Evolutionary conservation across 2,888 invertebrate species (phyloP).

Genomic region (Ochropleura plecta): DNA sequence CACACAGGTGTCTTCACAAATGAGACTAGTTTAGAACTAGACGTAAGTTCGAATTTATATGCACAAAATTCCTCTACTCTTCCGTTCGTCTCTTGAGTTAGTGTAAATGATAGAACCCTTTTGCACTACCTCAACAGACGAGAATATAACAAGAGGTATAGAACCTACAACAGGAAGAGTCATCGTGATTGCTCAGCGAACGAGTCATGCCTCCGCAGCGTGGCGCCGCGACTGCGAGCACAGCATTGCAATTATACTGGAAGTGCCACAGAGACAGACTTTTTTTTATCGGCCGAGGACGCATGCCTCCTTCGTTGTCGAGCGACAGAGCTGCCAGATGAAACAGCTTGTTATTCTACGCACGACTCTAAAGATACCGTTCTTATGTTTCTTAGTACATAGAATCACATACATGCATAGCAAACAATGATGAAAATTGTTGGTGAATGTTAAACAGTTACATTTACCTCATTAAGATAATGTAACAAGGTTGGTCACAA

Average conservation of each 20-base stretch:
- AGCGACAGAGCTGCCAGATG: slow-evolving; percentile 58
- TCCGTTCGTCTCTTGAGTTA: slow-evolving; percentile 1
- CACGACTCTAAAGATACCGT: slow-evolving; percentile 59
- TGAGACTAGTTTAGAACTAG: neutral
- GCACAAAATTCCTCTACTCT: neutral
- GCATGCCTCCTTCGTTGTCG: slow-evolving; percentile 48
- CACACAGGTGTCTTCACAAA: neutral
- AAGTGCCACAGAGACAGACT: slow-evolving; percentile 60
- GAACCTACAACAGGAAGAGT: slow-evolving; percentile 64
- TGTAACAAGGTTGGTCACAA: slow-evolving; percentile 28
- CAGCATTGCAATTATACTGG: slow-evolving; percentile 75
- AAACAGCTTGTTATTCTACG: slow-evolving; percentile 66
- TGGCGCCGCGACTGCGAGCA: slow-evolving; percentile 71
- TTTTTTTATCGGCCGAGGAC: slow-evolving; percentile 64
- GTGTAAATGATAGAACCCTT: slow-evolving; percentile 26
- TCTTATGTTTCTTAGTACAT: slow-evolving; percentile 55
- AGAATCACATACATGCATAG: slow-evolving; percentile 34
- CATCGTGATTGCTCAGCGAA: slow-evolving; percentile 69
- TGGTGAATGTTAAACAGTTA: slow-evolving; percentile 26
- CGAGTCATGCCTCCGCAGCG: slow-evolving; percentile 69
- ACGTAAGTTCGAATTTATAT: neutral
- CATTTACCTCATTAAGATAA: slow-evolving; percentile 47
- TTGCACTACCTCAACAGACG: too few relatives aligned
- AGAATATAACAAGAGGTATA: neutral
- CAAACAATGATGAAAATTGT: slow-evolving; percentile 53